Evolutionary conservation across 2,888 invertebrate species (phyloP), one percentile per base, ranked within the genome.

Genomic region (Choristoneura rosaceana): DNA sequence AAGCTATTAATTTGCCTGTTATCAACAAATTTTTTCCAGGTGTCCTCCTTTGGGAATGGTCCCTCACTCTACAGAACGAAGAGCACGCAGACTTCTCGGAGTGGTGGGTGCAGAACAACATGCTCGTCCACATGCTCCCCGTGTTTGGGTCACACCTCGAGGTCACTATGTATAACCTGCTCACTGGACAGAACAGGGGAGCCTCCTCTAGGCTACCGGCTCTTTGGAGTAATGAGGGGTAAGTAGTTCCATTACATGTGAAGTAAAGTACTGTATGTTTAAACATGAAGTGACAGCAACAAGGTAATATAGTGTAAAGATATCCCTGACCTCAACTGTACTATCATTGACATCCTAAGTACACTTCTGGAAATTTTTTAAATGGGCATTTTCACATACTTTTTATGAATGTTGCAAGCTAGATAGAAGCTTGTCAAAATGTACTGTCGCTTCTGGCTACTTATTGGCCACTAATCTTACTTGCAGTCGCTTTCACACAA

Each of bases 1-100:
- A 25, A 25, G 38, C 38, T 38, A 38, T 38, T 4, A 38, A 38
- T 25, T 25, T 25, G 25, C 2, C 25, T 25, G 25, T 25, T 25
- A 25, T 25, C 25, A 25, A 25, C 25, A 25, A 25, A 25, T n/a
- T n/a, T 55, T 64, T 76, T 79, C 3, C 77, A 94, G 94, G 96
- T 17, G 90, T 96, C 55, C 92, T 97, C 4, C 87, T 96, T n/a
- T 96, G 96, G 94, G 97, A 97, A 87, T 97, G 97, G 97, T 95
- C 95, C 0, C 79, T 96, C n/a, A 87, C 87, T 0, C 84, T 94
- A 5, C 89, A 93, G 69, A 88, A 91, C 63, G 88, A 90, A 1
- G 86, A 89, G 0, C 81, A 82, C 4, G 91, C 94, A 0, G 90
- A 94, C 14, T 86, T 90, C 74, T 94, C 95, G 0, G 90, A 95